Evolutionary conservation across 1,140 invertebrate species (phyloP).

Genomic region (Bombus impatiens): DNA sequence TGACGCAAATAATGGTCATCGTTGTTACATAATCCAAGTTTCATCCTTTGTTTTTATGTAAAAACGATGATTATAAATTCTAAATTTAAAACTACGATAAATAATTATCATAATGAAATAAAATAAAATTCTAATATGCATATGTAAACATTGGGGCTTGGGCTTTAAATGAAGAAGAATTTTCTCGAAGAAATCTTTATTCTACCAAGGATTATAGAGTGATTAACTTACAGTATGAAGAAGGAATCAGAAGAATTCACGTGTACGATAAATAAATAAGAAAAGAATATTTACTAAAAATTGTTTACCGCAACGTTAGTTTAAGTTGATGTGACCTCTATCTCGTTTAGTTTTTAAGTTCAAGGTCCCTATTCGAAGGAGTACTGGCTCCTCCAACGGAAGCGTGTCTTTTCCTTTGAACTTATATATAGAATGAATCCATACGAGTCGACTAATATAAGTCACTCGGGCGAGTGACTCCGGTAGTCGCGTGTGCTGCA

Average conservation of each 20-base stretch:
- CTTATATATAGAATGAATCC: constrained; percentile 54
- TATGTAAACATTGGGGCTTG: background rate
- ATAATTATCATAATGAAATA: background rate
- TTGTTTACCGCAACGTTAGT: background rate
- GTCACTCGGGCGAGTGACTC: constrained; percentile 60
- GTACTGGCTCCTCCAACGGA: constrained; percentile 30
- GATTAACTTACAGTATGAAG: too few relatives aligned
- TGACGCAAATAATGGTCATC: background rate
- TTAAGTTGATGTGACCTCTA: background rate
- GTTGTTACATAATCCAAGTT: background rate
- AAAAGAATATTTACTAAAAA: background rate
- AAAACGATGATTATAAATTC: background rate
- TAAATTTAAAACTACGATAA: background rate
- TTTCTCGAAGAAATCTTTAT: background rate
- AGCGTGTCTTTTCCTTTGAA: constrained; percentile 46
- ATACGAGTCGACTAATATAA: constrained; percentile 47
- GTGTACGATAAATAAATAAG: too few relatives aligned
- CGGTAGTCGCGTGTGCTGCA: constrained; percentile 61
- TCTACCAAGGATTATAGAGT: background rate
- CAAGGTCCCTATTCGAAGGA: constrained; percentile 42
- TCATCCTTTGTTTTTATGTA: too few relatives aligned
- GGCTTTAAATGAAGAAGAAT: background rate
- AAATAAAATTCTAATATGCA: background rate
- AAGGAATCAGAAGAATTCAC: background rate
- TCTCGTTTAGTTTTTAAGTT: constrained; percentile 40